phyloP scores from a whole-genome alignment of 2,888 invertebrate genomes.

The Synanthedon andrenaeformis region DNA sequence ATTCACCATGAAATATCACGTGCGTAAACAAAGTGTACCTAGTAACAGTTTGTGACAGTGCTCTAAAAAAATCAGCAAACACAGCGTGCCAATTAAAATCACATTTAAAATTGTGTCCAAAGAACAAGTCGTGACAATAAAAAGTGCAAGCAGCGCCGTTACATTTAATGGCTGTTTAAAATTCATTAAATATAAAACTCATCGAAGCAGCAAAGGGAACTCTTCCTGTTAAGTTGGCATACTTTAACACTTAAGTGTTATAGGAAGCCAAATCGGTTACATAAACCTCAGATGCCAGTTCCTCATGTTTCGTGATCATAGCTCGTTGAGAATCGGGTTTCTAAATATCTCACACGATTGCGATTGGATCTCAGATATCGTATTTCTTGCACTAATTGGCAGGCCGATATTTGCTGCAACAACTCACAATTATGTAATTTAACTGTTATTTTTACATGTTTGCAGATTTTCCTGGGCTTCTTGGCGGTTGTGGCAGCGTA shows the following conservation, averaged over 20 bases:
- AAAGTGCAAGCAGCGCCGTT: neutral
- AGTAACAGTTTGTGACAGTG: constrained; percentile 16
- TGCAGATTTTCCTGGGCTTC: constrained; percentile 62
- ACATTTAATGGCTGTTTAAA: constrained; percentile 2
- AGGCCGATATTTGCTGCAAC: constrained; percentile 6
- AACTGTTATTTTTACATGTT: constrained; percentile 5
- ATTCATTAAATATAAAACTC: constrained; percentile 23
- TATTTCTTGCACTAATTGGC: constrained; percentile 5
- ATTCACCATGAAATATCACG: constrained; percentile 56
- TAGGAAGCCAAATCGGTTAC: constrained; percentile 45
- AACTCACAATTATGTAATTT: constrained; percentile 6
- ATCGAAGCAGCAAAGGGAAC: constrained; percentile 24
- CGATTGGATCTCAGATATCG: constrained; percentile 2
- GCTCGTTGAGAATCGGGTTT: constrained; percentile 31
- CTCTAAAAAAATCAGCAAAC: neutral
- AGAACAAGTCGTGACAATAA: neutral
- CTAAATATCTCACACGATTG: constrained; percentile 9
- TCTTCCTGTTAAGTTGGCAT: constrained; percentile 25
- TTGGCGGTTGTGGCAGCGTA: constrained; percentile 55
- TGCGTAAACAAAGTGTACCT: constrained; percentile 34
- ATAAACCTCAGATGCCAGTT: constrained; percentile 25
- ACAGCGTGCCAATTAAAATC: neutral
- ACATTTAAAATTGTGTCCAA: neutral
- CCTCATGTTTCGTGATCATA: constrained; percentile 5
- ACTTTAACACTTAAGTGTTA: constrained; percentile 7